A percentile compares a stretch with the other conserved stretches of the same genome.
These are phyloP conservation scores for Syndactyla subalaris DNA, from an alignment of 2,797 vertebrate genomes.

Conservation along the genomic window DNA sequence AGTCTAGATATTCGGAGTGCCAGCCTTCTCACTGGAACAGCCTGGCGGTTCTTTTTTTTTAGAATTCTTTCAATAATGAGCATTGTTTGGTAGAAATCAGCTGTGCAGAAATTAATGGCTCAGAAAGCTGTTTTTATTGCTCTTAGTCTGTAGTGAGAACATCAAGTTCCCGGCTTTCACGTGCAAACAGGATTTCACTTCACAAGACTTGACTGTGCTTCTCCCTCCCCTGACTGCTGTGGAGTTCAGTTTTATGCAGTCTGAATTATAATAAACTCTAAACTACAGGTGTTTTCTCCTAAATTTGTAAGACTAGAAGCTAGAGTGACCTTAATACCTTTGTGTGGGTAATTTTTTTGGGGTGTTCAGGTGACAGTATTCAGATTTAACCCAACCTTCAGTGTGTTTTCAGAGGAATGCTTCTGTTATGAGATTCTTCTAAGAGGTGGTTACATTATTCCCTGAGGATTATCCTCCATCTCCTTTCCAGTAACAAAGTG, in stretches of 20 bases:
- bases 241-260: neutral
- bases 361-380: neutral
- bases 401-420: neutral
- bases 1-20: constrained; percentile 11
- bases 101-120: constrained; percentile 74
- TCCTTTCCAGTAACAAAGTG: neutral
- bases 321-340: neutral
- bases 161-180: constrained; percentile 60
- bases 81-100: constrained; percentile 73
- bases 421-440: neutral
- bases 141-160: constrained; percentile 67
- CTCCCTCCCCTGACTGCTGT: neutral
- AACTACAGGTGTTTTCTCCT: neutral
- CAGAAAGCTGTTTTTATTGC: constrained; percentile 72
- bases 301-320: neutral
- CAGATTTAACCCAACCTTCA: neutral
- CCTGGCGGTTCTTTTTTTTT: constrained; percentile 17
- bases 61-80: constrained; percentile 71
- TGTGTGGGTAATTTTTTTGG: neutral
- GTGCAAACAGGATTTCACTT: constrained; percentile 47
- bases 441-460: neutral
- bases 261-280: constrained; percentile 42
- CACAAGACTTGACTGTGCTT: neutral
- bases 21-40: constrained; percentile 46
- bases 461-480: neutral